These are phyloP conservation scores for Hyles euphorbiae DNA, from an alignment of 1,140 invertebrate species.

Conservation along the genomic window DNA sequence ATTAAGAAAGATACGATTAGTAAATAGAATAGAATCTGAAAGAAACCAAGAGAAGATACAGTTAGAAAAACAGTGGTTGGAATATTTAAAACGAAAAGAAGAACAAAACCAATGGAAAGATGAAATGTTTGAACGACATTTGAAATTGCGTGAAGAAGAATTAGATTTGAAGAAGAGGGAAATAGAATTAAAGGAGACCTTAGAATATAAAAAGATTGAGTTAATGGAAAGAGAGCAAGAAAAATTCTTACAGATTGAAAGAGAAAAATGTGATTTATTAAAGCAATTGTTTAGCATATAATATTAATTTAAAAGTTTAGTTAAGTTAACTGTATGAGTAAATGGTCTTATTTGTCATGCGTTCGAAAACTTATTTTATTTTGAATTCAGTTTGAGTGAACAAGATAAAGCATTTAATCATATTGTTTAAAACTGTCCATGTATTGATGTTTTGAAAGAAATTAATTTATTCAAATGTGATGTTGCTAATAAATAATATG, in stretches of 20 bases:
- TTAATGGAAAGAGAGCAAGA: conserved; percentile 34
- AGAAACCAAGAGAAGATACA: conserved; percentile 35
- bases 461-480: too few species aligned
- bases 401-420: too few species aligned
- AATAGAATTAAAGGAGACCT: conserved; percentile 31
- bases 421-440: too few species aligned
- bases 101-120: conserved; percentile 26
- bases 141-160: conserved; percentile 34
- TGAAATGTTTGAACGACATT: conserved; percentile 29
- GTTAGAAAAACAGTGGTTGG: conserved; percentile 43
- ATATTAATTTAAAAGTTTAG: background rate
- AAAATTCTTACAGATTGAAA: conserved; percentile 31
- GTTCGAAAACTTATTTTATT: too few species aligned
- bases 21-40: conserved; percentile 39
- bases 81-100: conserved; percentile 39
- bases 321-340: too few species aligned
- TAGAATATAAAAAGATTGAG: conserved; percentile 33
- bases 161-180: conserved; percentile 32
- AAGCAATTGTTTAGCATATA: conserved; percentile 22
- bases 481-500: too few species aligned
- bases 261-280: conserved; percentile 38
- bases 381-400: too few species aligned
- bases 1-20: conserved; percentile 37
- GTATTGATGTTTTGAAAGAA: too few species aligned
- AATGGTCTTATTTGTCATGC: too few species aligned